These are phyloP conservation scores for Perdita meconis DNA, from an alignment of 2,888 invertebrate genomes.

Conservation along the genomic window DNA sequence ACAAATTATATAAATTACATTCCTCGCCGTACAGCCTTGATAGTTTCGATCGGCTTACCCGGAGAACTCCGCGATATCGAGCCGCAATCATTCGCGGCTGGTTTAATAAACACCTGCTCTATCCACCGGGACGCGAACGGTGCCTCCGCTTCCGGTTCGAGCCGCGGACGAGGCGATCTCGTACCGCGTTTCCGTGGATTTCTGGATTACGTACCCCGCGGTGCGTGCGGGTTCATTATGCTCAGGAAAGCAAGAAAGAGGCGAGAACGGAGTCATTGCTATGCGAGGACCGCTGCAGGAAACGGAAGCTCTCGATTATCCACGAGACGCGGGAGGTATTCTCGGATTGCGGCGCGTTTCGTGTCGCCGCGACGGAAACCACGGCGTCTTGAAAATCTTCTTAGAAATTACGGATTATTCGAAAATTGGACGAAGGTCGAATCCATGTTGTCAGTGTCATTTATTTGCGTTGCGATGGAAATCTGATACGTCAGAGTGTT, in stretches of 20 bases:
- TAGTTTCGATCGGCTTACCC: background rate
- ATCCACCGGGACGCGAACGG: conserved; percentile 5
- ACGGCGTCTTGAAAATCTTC: conserved; percentile 6
- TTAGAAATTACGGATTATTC: background rate
- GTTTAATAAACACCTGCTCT: background rate
- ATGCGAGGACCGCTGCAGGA: conserved; percentile 78
- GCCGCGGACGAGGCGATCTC: conserved; percentile 22
- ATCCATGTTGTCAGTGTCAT: too few relatives aligned
- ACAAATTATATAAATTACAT: background rate
- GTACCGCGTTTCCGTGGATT: conserved; percentile 42
- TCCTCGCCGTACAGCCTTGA: background rate
- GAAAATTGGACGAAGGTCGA: background rate
- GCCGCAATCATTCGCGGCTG: background rate
- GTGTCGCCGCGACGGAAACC: conserved; percentile 29
- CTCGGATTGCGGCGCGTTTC: conserved; percentile 68
- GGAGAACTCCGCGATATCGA: background rate
- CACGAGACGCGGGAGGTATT: conserved; percentile 63
- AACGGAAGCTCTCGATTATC: conserved; percentile 81
- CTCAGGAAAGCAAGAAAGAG: conserved; percentile 55
- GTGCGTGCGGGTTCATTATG: conserved; percentile 43
- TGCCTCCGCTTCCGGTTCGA: conserved; percentile 39
- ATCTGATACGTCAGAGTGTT: too few relatives aligned
- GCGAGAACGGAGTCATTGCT: conserved; percentile 75
- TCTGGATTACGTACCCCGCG: conserved; percentile 50
- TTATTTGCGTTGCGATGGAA: too few relatives aligned